Evolutionary conservation across 1,140 invertebrate species (phyloP).

Genomic region (Drosophila lacteicornis): DNA sequence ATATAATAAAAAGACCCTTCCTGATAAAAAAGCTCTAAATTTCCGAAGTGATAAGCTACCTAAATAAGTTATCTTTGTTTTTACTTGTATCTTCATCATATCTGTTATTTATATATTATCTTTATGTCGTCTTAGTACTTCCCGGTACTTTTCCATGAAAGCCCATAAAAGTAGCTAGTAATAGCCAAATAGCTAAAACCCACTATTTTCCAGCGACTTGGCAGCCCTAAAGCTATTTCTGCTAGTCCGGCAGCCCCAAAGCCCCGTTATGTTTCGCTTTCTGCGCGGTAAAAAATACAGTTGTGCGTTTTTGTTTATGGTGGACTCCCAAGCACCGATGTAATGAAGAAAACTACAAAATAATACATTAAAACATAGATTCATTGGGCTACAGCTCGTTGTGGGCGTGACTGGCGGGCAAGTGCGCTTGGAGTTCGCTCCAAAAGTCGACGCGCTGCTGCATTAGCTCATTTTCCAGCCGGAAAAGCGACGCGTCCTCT

Average conservation of each 20-base stretch:
- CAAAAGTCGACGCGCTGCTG: conserved; percentile 74
- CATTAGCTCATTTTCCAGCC: conserved; percentile 59
- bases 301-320: not conserved
- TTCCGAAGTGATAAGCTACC: not conserved
- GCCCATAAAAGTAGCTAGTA: not conserved
- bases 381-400: conserved; percentile 47
- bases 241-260: not conserved
- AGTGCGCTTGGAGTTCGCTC: conserved; percentile 62
- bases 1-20: not conserved
- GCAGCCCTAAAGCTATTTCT: not conserved
- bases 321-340: not conserved
- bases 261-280: conserved; percentile 11
- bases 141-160: not conserved
- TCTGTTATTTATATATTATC: not conserved
- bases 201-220: not conserved
- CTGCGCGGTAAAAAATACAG: not conserved
- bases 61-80: not conserved
- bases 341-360: conserved; percentile 3
- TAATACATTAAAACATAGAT: conserved; percentile 30
- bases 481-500: conserved; percentile 33
- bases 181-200: not conserved
- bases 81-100: not conserved
- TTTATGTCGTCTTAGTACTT: not conserved
- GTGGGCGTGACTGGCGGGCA: conserved; percentile 44
- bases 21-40: not conserved